Conservation (phyloP, 2,888 invertebrate genomes). For the Hylaea fasciaria region DNA sequence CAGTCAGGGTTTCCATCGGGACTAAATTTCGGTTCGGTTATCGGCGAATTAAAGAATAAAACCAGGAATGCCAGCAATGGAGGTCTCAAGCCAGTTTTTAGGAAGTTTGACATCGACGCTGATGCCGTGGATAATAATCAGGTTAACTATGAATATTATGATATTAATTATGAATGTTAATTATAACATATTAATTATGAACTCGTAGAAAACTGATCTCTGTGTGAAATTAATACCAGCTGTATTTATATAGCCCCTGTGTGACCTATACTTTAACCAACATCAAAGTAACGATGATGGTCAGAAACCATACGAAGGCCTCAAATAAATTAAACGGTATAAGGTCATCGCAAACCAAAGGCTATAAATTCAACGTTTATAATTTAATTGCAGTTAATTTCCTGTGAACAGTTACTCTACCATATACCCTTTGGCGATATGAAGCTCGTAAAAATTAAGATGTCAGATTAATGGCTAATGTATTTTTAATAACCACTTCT, state of each 20-base stretch:
- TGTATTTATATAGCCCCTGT: too few species aligned
- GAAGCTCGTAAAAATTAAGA: conserved; percentile 12
- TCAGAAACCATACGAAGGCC: neutral
- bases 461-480: conserved; percentile 21
- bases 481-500: conserved; percentile 11
- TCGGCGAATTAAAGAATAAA: conserved; percentile 77
- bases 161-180: too few species aligned
- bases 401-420: conserved; percentile 4
- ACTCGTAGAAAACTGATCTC: too few species aligned
- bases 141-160: conserved; percentile 63
- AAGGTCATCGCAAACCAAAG: conserved; percentile 19
- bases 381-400: conserved; percentile 28
- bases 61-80: conserved; percentile 69
- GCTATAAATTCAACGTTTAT: conserved; percentile 16
- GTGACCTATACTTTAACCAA: too few species aligned
- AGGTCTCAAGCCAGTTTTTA: conserved; percentile 76
- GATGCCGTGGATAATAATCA: conserved; percentile 63
- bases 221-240: too few species aligned
- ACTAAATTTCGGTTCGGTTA: conserved; percentile 77
- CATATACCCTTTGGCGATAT: conserved; percentile 9
- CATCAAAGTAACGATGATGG: neutral
- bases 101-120: conserved; percentile 71
- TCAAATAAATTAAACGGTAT: neutral
- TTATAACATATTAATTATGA: too few species aligned
- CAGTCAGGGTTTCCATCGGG: conserved; percentile 69